Percentiles rank a stretch among this genome's conserved stretches.
phyloP scores from a whole-genome alignment of 1,140 invertebrate species.

The Agrypnia vestita region DNA sequence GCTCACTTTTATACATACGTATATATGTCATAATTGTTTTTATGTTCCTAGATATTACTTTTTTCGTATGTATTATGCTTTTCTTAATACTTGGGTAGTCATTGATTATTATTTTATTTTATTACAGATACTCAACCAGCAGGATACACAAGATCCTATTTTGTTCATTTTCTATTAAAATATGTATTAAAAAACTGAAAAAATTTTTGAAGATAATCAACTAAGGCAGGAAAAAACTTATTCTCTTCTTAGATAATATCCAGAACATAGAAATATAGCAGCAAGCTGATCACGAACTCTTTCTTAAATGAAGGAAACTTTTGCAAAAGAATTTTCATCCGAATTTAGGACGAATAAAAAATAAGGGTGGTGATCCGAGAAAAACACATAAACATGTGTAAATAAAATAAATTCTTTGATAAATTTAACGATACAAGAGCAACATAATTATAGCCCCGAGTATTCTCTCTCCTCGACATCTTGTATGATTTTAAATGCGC shows the following conservation, averaged over 20 bases:
- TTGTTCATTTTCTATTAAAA: neutral
- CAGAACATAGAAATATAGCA: conserved; percentile 17
- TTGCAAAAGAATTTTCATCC: conserved; percentile 34
- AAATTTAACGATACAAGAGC: conserved; percentile 32
- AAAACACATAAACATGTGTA: conserved; percentile 40
- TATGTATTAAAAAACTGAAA: conserved; percentile 9
- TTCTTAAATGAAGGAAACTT: conserved; percentile 29
- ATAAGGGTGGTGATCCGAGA: conserved; percentile 23
- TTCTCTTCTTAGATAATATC: conserved; percentile 16
- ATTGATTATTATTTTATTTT: too few species aligned
- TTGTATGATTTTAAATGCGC: conserved; percentile 32
- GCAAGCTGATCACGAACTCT: conserved; percentile 25
- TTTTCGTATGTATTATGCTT: too few species aligned
- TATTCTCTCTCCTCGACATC: conserved; percentile 25
- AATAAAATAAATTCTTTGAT: conserved; percentile 41
- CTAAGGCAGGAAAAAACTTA: neutral
- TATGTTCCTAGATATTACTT: too few species aligned
- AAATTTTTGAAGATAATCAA: conserved; percentile 15
- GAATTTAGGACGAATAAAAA: conserved; percentile 26
- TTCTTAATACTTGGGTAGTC: too few species aligned
- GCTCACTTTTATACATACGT: too few species aligned
- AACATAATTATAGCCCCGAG: conserved; percentile 29
- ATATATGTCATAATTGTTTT: too few species aligned
- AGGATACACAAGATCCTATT: too few species aligned
- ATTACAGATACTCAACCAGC: too few species aligned